Evolutionary conservation across 2,797 vertebrate genomes (phyloP), one percentile per base, ranked within the genome.

Genomic region (Macropus fuliginosus): DNA sequence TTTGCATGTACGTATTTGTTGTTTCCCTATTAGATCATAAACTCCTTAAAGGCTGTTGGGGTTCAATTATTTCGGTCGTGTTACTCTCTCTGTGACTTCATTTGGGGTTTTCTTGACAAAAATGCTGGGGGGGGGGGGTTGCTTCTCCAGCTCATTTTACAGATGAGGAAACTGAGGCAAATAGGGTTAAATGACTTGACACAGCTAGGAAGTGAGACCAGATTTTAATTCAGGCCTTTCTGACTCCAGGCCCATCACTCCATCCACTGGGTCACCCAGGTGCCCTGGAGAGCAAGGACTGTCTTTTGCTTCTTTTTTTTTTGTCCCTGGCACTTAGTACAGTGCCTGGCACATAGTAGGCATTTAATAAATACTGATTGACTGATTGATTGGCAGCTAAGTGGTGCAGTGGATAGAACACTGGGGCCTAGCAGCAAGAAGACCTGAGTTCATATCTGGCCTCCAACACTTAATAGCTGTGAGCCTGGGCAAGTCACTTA

Each of bases 101-200:
- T 74, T n/a, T n/a, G 31, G 59, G 31, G 34, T 40, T 74, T 74
- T n/a, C 62, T 66, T n/a, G 34, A 14, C 31, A 62, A 18, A 34
- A 10, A 16, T 66, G n/a, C 59, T 5, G 2, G 1, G 18, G 34
- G 0, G 14, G 5, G 18, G 34, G 1, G 14, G 5, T n/a, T 66
- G 1, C 31, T 66, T 16, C 34, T 66, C 59, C 59, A 66, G 31
- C 4, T 66, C 59, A n/a, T 66, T 66, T 66, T 66, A n/a, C 59
- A n/a, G 59, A 66, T 34, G 31, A 66, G 59, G 14, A 62, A 62
- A 62, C 31, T 34, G 31, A 62, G 59, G 31, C 29, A 62, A 62
- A 62, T 0, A 62, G 13, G 4, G 31, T 62, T 34, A 62, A 24
- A 4, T 62, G 31, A 34, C 29, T 62, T 62, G 59, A 34, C 31